Conservation (phyloP, 92 coral and sea anemone species). For the Parazoanthus darwini region DNA sequence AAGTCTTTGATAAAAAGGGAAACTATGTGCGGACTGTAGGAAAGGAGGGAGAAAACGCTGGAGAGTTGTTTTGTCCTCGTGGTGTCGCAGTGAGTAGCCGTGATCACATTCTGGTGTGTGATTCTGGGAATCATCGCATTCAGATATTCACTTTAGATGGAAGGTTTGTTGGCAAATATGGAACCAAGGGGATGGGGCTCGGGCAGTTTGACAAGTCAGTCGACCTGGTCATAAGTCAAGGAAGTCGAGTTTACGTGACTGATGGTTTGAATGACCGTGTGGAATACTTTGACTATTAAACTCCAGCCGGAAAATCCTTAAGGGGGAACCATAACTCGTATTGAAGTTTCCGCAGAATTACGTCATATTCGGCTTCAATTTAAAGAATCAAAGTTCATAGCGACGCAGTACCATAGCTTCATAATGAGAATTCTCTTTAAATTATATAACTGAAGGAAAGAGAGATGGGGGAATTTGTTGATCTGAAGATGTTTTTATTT, state of each 20-base stretch:
- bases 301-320: too few relatives aligned
- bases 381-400: too few relatives aligned
- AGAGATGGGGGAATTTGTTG: too few relatives aligned
- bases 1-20: slow-evolving; percentile 31
- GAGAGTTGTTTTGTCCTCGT: slow-evolving; percentile 32
- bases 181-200: slow-evolving; percentile 42
- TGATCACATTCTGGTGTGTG: slow-evolving; percentile 49
- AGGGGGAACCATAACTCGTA: too few relatives aligned
- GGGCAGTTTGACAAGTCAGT: slow-evolving; percentile 35
- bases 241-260: slow-evolving; percentile 23
- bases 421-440: too few relatives aligned
- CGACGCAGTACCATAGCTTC: too few relatives aligned
- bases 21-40: slow-evolving; percentile 15
- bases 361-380: too few relatives aligned
- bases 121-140: slow-evolving; percentile 38
- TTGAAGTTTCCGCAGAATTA: too few relatives aligned
- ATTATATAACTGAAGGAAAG: too few relatives aligned
- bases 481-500: too few relatives aligned
- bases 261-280: slow-evolving; percentile 35
- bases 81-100: slow-evolving; percentile 32
- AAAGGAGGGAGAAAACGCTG: slow-evolving; percentile 33
- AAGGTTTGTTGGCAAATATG: slow-evolving; percentile 50
- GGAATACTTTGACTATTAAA: slow-evolving; percentile 36
- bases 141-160: slow-evolving; percentile 54
- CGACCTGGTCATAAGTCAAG: slow-evolving; percentile 36